These are phyloP conservation scores for Crematogaster levior DNA, from an alignment of 2,888 invertebrate genomes.

Conservation along the genomic window DNA sequence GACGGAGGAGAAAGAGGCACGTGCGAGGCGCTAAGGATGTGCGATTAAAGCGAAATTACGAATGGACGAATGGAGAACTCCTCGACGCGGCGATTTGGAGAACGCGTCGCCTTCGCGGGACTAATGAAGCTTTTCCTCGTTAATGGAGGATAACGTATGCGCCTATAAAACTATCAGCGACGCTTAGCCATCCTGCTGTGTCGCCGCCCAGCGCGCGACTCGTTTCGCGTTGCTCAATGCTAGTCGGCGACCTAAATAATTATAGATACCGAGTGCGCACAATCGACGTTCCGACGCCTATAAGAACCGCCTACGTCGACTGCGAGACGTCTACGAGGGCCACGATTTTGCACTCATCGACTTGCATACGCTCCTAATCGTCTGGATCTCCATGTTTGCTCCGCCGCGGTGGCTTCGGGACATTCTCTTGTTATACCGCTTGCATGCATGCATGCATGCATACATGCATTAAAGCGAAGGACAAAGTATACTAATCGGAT, in stretches of 20 bases:
- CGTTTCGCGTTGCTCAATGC: slow-evolving; percentile 61
- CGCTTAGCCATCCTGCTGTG: slow-evolving; percentile 33
- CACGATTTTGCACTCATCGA: slow-evolving; percentile 68
- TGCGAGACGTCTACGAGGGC: slow-evolving; percentile 42
- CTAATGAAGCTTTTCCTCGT: slow-evolving; percentile 54
- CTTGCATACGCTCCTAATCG: slow-evolving; percentile 63
- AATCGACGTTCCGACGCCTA: slow-evolving; percentile 70
- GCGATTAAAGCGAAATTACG: slow-evolving; percentile 15
- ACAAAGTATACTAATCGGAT: slow-evolving; percentile 3
- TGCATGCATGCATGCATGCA: not conserved
- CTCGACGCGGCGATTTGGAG: not conserved
- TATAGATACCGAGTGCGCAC: slow-evolving; percentile 64
- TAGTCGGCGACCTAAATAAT: slow-evolving; percentile 70
- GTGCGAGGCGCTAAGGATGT: not conserved
- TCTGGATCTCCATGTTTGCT: slow-evolving; percentile 25
- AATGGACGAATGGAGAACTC: not conserved
- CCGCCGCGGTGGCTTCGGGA: slow-evolving; percentile 7
- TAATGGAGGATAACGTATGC: slow-evolving; percentile 25
- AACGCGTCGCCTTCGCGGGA: slow-evolving; percentile 26
- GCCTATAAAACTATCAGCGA: slow-evolving; percentile 26
- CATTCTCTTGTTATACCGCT: slow-evolving; percentile 26
- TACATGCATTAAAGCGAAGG: slow-evolving; percentile 39
- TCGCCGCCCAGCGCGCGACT: slow-evolving; percentile 51
- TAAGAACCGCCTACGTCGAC: slow-evolving; percentile 71
- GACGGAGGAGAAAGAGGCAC: not conserved